Conservation (phyloP, 1,140 invertebrate genomes). For the Neodiprion fabricii region DNA sequence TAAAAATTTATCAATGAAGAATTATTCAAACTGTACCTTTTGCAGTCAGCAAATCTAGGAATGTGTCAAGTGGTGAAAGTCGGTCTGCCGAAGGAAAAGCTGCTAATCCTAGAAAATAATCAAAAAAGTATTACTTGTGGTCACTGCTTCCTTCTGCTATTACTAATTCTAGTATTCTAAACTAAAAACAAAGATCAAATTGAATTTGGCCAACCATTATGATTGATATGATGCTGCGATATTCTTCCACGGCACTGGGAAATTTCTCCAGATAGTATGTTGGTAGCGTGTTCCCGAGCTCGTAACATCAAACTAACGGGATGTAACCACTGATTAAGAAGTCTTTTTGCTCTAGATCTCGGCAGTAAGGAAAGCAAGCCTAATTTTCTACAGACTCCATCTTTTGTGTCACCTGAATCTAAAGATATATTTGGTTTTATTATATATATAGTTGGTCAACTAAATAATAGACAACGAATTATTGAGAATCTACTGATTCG, state of each 20-base stretch:
- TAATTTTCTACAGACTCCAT: slow-evolving; percentile 72
- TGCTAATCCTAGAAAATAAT: slow-evolving; percentile 65
- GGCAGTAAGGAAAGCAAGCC: slow-evolving; percentile 75
- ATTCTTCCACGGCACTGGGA: slow-evolving; percentile 53
- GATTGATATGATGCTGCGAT: slow-evolving; percentile 50
- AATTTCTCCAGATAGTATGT: slow-evolving; percentile 74
- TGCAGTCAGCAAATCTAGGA: slow-evolving; percentile 82
- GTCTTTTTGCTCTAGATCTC: slow-evolving; percentile 74
- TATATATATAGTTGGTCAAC: background rate
- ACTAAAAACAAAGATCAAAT: background rate
- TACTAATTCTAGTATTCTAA: slow-evolving; percentile 8
- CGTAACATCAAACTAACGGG: slow-evolving; percentile 78
- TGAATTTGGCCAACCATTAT: slow-evolving; percentile 45
- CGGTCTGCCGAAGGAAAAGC: slow-evolving; percentile 76
- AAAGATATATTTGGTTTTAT: slow-evolving; percentile 19
- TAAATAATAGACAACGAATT: background rate
- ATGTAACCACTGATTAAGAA: slow-evolving; percentile 80
- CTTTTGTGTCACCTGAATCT: slow-evolving; percentile 75
- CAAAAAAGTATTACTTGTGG: slow-evolving; percentile 10
- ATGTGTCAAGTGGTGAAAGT: slow-evolving; percentile 81
- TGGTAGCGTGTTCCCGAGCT: slow-evolving; percentile 79
- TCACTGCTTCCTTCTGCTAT: background rate
- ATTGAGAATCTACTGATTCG: too few species aligned
- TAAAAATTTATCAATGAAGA: background rate
- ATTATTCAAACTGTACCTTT: slow-evolving; percentile 63